Conservation (phyloP, 1,140 invertebrate genomes). For the Eriosoma lanigerum region DNA sequence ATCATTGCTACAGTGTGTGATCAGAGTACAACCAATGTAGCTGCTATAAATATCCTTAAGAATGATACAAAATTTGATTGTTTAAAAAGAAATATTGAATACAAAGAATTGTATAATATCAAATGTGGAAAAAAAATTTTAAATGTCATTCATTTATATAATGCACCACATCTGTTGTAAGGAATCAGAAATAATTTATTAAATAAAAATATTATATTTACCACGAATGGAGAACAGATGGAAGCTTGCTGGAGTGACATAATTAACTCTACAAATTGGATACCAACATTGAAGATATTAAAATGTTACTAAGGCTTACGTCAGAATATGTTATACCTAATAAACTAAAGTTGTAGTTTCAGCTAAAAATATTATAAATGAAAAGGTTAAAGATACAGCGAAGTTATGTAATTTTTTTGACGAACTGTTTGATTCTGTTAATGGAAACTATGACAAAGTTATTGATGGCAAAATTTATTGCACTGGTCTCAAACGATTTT, state of each 20-base stretch:
- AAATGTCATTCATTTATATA: not conserved
- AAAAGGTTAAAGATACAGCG: not conserved
- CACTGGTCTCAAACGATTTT: no score
- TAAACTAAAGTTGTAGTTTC: not conserved
- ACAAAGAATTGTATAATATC: slow-evolving; percentile 1
- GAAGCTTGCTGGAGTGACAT: not conserved
- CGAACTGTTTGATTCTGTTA: slow-evolving; percentile 8
- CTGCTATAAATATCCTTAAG: slow-evolving; percentile 1
- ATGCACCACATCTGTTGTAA: not conserved
- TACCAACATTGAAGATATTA: no score
- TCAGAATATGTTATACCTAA: no score
- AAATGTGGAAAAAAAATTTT: not conserved
- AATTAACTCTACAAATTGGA: not conserved
- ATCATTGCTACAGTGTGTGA: not conserved
- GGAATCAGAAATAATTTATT: not conserved
- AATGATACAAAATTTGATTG: not conserved
- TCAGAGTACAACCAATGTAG: not conserved
- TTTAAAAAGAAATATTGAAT: not conserved
- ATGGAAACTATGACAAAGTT: not conserved
- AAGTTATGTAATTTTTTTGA: not conserved
- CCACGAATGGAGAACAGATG: not conserved
- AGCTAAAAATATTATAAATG: not conserved
- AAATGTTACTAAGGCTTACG: no score
- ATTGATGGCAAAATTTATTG: no score
- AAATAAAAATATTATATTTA: not conserved